Conservation (phyloP, 2,888 invertebrate genomes). For the Tenodera sinensis region DNA sequence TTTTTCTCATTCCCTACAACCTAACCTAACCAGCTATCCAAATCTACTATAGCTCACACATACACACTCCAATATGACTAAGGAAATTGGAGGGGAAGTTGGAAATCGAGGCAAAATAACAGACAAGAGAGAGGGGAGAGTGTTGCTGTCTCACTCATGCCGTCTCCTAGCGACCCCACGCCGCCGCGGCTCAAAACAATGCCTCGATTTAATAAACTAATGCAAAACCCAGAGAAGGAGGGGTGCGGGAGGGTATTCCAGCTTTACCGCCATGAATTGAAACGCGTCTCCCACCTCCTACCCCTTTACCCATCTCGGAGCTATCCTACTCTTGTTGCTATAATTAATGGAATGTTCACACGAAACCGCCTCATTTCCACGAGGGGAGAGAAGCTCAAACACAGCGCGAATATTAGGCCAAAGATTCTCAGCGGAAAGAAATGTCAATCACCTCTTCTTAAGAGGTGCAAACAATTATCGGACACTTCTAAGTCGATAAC, state of each 20-base stretch:
- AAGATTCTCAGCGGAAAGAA: slow-evolving; percentile 26
- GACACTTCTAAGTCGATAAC: no score
- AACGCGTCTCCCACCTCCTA: neutral
- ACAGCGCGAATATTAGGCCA: slow-evolving; percentile 21
- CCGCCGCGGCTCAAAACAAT: slow-evolving; percentile 27
- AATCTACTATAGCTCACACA: slow-evolving; percentile 22
- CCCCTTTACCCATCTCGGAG: neutral
- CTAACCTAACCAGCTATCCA: slow-evolving; percentile 1
- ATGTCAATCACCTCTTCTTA: slow-evolving; percentile 8
- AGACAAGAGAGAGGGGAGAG: neutral
- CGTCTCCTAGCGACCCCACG: neutral
- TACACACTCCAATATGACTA: slow-evolving; percentile 27
- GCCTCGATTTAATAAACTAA: slow-evolving; percentile 34
- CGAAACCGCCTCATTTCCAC: slow-evolving; percentile 27
- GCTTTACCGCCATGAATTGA: slow-evolving; percentile 25
- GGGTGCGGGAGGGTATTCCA: slow-evolving; percentile 13
- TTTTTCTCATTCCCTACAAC: neutral
- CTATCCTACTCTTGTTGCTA: slow-evolving; percentile 28
- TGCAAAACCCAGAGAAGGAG: slow-evolving; percentile 24
- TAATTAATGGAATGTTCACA: slow-evolving; percentile 34
- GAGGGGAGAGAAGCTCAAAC: slow-evolving; percentile 1
- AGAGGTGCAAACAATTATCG: neutral
- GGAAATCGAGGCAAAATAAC: slow-evolving; percentile 27
- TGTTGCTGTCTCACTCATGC: neutral
- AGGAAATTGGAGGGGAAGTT: slow-evolving; percentile 31